Conservation (phyloP, 2,113 vertebrate genomes). For the Lucifuga dentata region DNA sequence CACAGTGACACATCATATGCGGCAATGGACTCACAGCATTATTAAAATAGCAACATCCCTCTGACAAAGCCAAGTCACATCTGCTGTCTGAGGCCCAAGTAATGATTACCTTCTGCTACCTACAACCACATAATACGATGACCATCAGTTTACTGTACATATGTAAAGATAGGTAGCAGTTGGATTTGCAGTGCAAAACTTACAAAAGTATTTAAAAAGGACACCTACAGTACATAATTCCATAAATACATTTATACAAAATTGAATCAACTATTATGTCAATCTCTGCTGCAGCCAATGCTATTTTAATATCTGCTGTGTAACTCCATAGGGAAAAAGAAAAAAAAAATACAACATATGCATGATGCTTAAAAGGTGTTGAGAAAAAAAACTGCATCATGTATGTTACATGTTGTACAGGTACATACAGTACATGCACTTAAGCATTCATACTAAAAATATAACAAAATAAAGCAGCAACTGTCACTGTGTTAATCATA, state of each 20-base stretch:
- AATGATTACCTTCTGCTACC: constrained; percentile 36
- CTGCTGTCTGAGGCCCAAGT: constrained; percentile 15
- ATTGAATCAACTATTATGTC: constrained; percentile 58
- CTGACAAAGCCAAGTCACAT: constrained; percentile 23
- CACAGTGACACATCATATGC: constrained; percentile 47
- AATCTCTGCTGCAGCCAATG: constrained; percentile 30
- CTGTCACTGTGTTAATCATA: constrained; percentile 42
- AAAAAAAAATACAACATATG: not conserved
- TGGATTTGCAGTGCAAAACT: constrained; percentile 61
- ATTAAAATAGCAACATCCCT: constrained; percentile 57
- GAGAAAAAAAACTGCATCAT: constrained; percentile 2
- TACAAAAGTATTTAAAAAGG: constrained; percentile 63
- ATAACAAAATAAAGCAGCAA: constrained; percentile 52
- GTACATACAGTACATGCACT: constrained; percentile 21
- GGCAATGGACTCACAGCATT: constrained; percentile 49
- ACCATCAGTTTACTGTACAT: constrained; percentile 31
- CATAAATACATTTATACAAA: constrained; percentile 70
- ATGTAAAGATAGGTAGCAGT: constrained; percentile 36
- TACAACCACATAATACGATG: constrained; percentile 18
- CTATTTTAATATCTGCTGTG: constrained; percentile 10
- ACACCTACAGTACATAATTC: constrained; percentile 61
- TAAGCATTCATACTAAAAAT: constrained; percentile 23
- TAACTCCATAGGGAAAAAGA: constrained; percentile 30
- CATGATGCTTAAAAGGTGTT: constrained; percentile 13
- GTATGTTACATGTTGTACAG: constrained; percentile 3